These are phyloP conservation scores for Battus philenor DNA, from an alignment of 1,140 invertebrate species.

Conservation along the genomic window DNA sequence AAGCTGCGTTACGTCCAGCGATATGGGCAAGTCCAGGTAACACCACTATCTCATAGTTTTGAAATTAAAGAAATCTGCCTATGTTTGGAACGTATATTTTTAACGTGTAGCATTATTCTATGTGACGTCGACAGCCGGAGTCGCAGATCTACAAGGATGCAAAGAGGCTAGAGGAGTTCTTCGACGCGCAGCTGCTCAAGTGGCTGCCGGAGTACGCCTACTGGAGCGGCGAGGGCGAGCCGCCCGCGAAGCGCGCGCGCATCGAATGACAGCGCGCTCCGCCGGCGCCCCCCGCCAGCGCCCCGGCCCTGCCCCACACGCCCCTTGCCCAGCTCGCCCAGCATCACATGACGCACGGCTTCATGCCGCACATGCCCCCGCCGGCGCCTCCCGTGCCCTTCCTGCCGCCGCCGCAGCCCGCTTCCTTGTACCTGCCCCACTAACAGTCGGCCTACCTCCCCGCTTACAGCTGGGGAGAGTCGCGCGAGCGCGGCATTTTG, in stretches of 20 bases:
- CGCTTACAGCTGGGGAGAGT: too few relatives aligned
- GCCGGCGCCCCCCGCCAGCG: slow-evolving; percentile 5
- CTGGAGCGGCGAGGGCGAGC: slow-evolving; percentile 56
- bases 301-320: background rate
- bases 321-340: slow-evolving; percentile 1
- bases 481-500: too few relatives aligned
- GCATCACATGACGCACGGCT: slow-evolving; percentile 1
- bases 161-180: slow-evolving; percentile 89
- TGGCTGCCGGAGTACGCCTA: slow-evolving; percentile 85
- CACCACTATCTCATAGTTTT: too few relatives aligned
- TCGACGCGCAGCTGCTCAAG: slow-evolving; percentile 87
- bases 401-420: background rate
- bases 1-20: too few relatives aligned
- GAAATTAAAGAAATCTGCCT: too few relatives aligned
- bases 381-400: too few relatives aligned
- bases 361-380: slow-evolving; percentile 9
- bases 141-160: slow-evolving; percentile 90
- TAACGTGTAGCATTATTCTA: too few relatives aligned
- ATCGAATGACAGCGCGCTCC: slow-evolving; percentile 30
- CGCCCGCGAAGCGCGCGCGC: slow-evolving; percentile 52
- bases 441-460: too few relatives aligned
- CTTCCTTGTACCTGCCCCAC: slow-evolving; percentile 1
- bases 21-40: too few relatives aligned
- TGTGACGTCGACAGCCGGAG: too few relatives aligned
- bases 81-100: too few relatives aligned